Evolutionary conservation across 2,113 vertebrate genomes (phyloP), one percentile per base, ranked within the genome.

Genomic region (Daphoenositta chrysoptera): DNA sequence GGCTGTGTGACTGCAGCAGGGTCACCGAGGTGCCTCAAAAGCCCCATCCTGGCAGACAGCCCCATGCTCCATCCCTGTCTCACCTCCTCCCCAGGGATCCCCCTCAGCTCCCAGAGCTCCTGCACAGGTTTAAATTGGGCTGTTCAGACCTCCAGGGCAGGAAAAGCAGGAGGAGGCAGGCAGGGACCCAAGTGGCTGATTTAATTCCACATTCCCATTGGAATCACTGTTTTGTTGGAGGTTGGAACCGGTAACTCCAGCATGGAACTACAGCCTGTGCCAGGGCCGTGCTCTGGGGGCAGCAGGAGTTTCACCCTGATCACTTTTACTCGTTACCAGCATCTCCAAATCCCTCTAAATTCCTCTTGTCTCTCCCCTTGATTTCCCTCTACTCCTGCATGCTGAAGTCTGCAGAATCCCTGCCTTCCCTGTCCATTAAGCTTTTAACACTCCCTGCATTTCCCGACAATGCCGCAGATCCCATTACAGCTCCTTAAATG

Each of bases 391-490:
- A 16, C 18, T 91, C 89, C 83, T 60, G 42, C 81, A 28, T 85
- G 94, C 94, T 95, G 94, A 92, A 90, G 93, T 89, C 92, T 91
- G 96, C 96, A 96, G 90, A 91, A 94, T 58, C 86, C 39, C 0
- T 87, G 51, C 82, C 80, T 93, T 61, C 70, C 14, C 91, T 40
- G 73, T 19, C 96, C 94, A 92, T 96, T 95, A 96, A 90, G 95
- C 94, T 92, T 85, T 96, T 95, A 95, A 94, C 93, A 93, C 94
- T 87, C 39, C 50, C 83, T 73, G 65, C 92, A 48, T 63, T 97
- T 96, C 96, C 92, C 17, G 14, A 44, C 83, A 93, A 54, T 24
- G 87, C 69, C 2, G 13, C 48, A 39, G 87, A 31, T 82, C 48
- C 5, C 57, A 40, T 95, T 95, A 82, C 45, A 40, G 94, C 90